A percentile compares a stretch with the other conserved stretches of the same genome.
Conservation (phyloP, 2,113 vertebrate genomes). For the Actinemys pallida region DNA sequence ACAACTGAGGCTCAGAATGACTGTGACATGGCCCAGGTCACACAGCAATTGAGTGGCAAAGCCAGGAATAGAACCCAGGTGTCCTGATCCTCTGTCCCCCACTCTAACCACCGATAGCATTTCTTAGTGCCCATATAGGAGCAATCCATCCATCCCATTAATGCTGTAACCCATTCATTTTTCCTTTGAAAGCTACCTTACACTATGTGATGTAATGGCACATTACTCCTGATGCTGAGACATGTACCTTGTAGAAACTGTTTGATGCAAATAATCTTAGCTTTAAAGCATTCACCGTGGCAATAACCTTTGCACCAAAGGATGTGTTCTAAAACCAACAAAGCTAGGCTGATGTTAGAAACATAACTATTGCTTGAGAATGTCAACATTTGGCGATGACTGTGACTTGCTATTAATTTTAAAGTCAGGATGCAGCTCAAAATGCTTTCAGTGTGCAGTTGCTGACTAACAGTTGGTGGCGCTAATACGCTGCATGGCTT, state of each 20-base stretch:
- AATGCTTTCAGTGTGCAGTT: background rate
- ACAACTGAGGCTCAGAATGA: background rate
- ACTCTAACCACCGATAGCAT: background rate
- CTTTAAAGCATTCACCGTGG: background rate
- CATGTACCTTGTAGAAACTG: background rate
- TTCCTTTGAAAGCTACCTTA: background rate
- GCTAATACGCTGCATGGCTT: background rate
- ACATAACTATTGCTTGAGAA: no score
- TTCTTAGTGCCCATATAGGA: background rate
- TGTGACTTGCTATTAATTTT: background rate
- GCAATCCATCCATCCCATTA: background rate
- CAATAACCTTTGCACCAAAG: background rate
- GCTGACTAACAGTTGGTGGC: background rate
- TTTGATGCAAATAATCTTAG: accelerated
- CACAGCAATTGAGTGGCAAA: background rate
- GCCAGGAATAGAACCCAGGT: background rate
- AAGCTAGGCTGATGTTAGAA: background rate
- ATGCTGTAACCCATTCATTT: background rate
- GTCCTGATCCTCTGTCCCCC: background rate
- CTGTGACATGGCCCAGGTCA: background rate
- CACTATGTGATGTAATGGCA: accelerated
- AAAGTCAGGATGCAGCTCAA: background rate
- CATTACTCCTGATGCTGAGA: background rate
- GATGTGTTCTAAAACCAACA: background rate
- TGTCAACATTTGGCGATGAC: background rate